These are phyloP conservation scores for Pseudomugil tenellus DNA, from an alignment of 2,797 vertebrate genomes.

Conservation along the genomic window DNA sequence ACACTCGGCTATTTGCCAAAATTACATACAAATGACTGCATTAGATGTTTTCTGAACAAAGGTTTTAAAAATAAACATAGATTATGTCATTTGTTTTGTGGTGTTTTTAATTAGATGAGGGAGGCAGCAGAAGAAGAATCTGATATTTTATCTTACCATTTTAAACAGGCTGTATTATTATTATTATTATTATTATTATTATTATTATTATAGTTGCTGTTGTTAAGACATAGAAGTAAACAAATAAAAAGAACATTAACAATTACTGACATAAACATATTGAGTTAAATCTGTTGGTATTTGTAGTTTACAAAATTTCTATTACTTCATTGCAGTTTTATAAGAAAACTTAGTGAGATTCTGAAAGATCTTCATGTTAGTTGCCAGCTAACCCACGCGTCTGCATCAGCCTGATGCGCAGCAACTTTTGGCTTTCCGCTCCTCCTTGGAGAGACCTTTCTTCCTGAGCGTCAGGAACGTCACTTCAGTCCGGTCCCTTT, in stretches of 20 bases:
- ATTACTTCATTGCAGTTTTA: background rate
- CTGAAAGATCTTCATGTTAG: background rate
- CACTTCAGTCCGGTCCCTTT: constrained; percentile 65
- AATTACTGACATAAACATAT: background rate
- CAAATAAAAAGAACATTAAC: background rate
- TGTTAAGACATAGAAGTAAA: too few relatives aligned
- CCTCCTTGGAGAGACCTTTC: constrained; percentile 64
- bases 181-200: too few relatives aligned
- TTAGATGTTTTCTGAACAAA: background rate
- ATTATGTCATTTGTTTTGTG: background rate
- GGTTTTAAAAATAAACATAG: background rate
- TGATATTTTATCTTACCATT: background rate
- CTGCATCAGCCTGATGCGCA: constrained; percentile 20
- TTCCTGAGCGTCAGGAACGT: constrained; percentile 63
- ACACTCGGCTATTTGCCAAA: background rate
- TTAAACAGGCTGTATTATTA: background rate
- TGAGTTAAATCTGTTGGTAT: background rate
- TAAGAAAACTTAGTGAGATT: background rate
- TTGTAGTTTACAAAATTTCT: background rate
- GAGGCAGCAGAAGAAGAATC: background rate
- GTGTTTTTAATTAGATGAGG: background rate
- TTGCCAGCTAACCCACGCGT: background rate
- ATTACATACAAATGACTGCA: background rate
- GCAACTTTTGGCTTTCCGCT: constrained; percentile 45
- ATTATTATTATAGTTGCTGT: too few relatives aligned